Evolutionary conservation across 37 sponge, comb jelly and placozoan genomes (phyloP).

Genomic region (Haliclona indistincta): DNA sequence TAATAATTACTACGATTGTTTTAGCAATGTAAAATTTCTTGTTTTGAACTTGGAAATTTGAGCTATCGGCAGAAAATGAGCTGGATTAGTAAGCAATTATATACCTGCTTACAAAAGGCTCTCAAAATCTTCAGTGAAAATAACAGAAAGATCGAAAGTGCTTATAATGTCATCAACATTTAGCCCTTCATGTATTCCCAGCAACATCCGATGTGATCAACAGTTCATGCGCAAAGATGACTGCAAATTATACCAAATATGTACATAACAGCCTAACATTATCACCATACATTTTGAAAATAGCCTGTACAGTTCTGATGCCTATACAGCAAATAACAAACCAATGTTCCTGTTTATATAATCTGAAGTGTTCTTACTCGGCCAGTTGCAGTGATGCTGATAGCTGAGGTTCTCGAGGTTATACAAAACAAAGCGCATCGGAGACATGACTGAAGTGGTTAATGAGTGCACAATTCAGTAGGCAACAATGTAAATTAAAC

Average conservation of each 20-base stretch:
- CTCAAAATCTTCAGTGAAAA: not conserved
- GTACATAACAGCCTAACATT: no score
- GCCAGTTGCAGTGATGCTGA: conserved; percentile 78
- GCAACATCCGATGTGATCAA: not conserved
- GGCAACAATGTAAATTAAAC: no score
- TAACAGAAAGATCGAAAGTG: not conserved
- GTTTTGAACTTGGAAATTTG: conserved; percentile 67
- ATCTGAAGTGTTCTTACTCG: conserved; percentile 34
- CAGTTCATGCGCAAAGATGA: conserved; percentile 16
- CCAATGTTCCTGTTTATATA: no score
- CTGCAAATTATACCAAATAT: no score
- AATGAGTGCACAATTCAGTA: no score
- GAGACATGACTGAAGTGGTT: not conserved
- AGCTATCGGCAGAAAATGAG: conserved; percentile 60
- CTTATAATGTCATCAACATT: not conserved
- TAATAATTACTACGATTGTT: no score
- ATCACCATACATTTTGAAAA: not conserved
- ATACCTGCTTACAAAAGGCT: not conserved
- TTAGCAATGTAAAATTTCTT: conserved; percentile 32
- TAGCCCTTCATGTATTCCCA: conserved; percentile 5
- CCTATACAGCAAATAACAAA: no score
- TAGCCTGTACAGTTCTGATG: not conserved
- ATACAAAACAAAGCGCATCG: conserved; percentile 9
- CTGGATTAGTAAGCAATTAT: conserved; percentile 78
- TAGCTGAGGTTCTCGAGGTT: conserved; percentile 68